These are phyloP conservation scores for Psettodes erumei DNA, from an alignment of 2,113 vertebrate genomes.

Conservation along the genomic window DNA sequence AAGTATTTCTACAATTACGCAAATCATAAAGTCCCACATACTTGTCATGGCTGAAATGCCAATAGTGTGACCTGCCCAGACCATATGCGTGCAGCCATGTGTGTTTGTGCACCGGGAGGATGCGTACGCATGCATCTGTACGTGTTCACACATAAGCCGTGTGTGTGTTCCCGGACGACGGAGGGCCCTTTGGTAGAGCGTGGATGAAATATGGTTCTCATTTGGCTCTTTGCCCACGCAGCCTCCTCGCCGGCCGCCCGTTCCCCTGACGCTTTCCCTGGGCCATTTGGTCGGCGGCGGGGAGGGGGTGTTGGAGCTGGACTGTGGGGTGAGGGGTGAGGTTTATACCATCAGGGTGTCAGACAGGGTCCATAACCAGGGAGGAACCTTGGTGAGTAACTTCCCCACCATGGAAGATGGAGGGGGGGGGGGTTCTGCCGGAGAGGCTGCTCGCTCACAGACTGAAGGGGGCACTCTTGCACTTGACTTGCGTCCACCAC, in stretches of 20 bases:
- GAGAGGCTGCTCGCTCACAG: slow-evolving; percentile 8
- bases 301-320: slow-evolving; percentile 31
- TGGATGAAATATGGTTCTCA: slow-evolving; percentile 75
- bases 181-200: slow-evolving; percentile 32
- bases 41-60: slow-evolving; percentile 72
- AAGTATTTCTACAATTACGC: slow-evolving; percentile 30
- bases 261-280: slow-evolving; percentile 51
- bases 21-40: slow-evolving; percentile 64
- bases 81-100: slow-evolving; percentile 29
- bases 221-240: slow-evolving; percentile 68
- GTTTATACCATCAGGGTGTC: slow-evolving; percentile 69
- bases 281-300: slow-evolving; percentile 72
- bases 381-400: slow-evolving; percentile 71
- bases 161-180: slow-evolving; percentile 57
- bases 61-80: slow-evolving; percentile 43
- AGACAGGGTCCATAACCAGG: slow-evolving; percentile 70
- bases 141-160: slow-evolving; percentile 45
- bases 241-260: slow-evolving; percentile 13
- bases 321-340: slow-evolving; percentile 50
- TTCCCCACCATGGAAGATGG: slow-evolving; percentile 35
- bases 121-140: slow-evolving; percentile 46
- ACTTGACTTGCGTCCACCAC: slow-evolving; percentile 21
- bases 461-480: slow-evolving; percentile 79
- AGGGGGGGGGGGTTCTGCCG: slow-evolving; percentile 15
- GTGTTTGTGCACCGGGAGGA: slow-evolving; percentile 16